Evolutionary conservation across 1,140 invertebrate species (phyloP), one percentile per base, ranked within the genome.

Genomic region (Habropoda laboriosa): DNA sequence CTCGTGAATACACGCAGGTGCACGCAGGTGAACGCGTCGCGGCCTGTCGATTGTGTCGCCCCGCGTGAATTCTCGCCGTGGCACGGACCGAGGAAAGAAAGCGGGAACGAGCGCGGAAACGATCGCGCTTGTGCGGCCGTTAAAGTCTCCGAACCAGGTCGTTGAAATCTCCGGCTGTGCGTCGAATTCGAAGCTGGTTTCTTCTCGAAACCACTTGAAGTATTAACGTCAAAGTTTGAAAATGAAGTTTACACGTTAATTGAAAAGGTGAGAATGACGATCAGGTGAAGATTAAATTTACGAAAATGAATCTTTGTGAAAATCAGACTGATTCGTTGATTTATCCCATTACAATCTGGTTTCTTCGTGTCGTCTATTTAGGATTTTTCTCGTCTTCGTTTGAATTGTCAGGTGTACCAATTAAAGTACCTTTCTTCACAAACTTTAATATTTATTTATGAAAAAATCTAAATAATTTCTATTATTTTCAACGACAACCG

Each of bases 1-100:
- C 70, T 38, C 78, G 79, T 83, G 64, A 74, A 81, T 45, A 76
- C 68, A 83, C 75, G 81, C 85, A 86, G 81, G 81, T 86, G 84
- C 81, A 80, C 51, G 67, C 81, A 66, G 73, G 73, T 68, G 80
- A 75, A 83, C 67, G 30, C 63, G 38, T 42, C 24, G 55, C 38
- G 42, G 64, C 18, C 21, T 49, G 64, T 51, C 58, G 24, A 51
- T 55, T 47, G 38, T 51, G 42, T 77, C 47, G 27, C 45, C 53
- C 27, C 40, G 27, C 42, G 64, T 68, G 55, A 47, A 58, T 71
- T 51, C 53, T 42, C 64, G 32, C 49, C 42, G 63, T 42, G 35
- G 61, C 72, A 66, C 58, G 42, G 6, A 38, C 27, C 16, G 45
- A 58, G 35, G 13, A 45, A 13, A 68, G 38, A n/a, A 32, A 10